Evolutionary conservation across 2,888 invertebrate species (phyloP).

Genomic region (Leptothorax acervorum): DNA sequence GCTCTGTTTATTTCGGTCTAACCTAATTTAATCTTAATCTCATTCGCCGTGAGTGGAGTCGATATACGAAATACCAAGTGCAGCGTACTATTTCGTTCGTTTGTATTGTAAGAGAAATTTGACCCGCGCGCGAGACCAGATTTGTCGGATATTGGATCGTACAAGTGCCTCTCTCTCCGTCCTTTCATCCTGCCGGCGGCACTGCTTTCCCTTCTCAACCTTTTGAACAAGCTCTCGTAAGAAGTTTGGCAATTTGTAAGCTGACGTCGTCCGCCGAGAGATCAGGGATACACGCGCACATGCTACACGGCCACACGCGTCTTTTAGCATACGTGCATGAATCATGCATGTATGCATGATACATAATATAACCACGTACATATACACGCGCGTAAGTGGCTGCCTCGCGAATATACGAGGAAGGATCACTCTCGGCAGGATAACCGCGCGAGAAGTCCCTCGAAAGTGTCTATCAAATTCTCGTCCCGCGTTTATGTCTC

Average conservation of each 20-base stretch:
- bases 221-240: conserved; percentile 64
- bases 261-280: conserved; percentile 66
- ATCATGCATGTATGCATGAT: conserved; percentile 70
- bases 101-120: conserved; percentile 42
- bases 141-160: conserved; percentile 62
- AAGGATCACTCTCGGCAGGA: conserved; percentile 47
- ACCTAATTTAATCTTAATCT: conserved; percentile 15
- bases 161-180: conserved; percentile 58
- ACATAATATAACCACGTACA: conserved; percentile 50
- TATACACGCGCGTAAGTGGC: conserved; percentile 60
- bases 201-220: conserved; percentile 55
- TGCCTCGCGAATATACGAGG: conserved; percentile 28
- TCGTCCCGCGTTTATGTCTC: conserved; percentile 1
- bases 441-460: conserved; percentile 14
- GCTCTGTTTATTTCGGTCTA: conserved; percentile 7
- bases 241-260: conserved; percentile 78
- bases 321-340: conserved; percentile 48
- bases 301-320: conserved; percentile 50
- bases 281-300: conserved; percentile 62
- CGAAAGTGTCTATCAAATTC: conserved; percentile 48
- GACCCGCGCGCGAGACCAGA: conserved; percentile 38
- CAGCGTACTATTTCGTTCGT: conserved; percentile 16
- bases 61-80: conserved; percentile 4
- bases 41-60: neutral
- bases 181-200: conserved; percentile 55